These are phyloP conservation scores for Ceratina calcarata DNA, from an alignment of 1,140 invertebrate genomes.

Conservation along the genomic window DNA sequence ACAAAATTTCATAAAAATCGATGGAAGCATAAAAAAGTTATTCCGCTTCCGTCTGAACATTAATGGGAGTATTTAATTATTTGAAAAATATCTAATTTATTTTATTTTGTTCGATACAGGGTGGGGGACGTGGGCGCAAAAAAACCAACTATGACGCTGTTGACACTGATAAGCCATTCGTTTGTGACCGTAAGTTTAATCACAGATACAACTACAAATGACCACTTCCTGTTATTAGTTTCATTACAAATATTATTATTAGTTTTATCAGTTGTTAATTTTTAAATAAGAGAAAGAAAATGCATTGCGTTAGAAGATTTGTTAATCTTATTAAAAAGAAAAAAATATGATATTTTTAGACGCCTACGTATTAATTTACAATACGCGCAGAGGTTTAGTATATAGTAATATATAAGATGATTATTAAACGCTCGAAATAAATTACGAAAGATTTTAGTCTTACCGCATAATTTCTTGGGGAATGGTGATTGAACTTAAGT, in stretches of 20 bases:
- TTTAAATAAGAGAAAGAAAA: conserved; percentile 70
- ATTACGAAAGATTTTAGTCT: conserved; percentile 69
- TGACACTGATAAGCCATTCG: conserved; percentile 94
- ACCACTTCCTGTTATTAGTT: conserved; percentile 75
- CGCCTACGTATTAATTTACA: conserved; percentile 61
- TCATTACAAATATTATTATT: conserved; percentile 57
- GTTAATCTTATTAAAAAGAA: conserved; percentile 68
- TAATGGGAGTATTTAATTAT: background rate
- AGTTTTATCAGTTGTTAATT: conserved; percentile 61
- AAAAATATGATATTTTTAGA: conserved; percentile 65
- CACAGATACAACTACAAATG: conserved; percentile 80
- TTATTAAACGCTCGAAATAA: conserved; percentile 68
- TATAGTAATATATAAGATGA: conserved; percentile 64
- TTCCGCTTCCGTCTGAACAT: background rate
- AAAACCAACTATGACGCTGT: conserved; percentile 86
- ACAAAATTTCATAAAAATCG: too few species aligned
- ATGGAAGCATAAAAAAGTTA: too few species aligned
- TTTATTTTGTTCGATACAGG: conserved; percentile 79
- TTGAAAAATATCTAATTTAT: background rate
- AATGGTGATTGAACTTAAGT: conserved; percentile 55
- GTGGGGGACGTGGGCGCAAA: conserved; percentile 85
- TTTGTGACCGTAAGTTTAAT: conserved; percentile 94
- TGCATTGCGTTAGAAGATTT: conserved; percentile 68
- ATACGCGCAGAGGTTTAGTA: conserved; percentile 63
- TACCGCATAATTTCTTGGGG: conserved; percentile 63